Conservation (phyloP, 2,888 invertebrate species). For the Endomychus coccineus region DNA sequence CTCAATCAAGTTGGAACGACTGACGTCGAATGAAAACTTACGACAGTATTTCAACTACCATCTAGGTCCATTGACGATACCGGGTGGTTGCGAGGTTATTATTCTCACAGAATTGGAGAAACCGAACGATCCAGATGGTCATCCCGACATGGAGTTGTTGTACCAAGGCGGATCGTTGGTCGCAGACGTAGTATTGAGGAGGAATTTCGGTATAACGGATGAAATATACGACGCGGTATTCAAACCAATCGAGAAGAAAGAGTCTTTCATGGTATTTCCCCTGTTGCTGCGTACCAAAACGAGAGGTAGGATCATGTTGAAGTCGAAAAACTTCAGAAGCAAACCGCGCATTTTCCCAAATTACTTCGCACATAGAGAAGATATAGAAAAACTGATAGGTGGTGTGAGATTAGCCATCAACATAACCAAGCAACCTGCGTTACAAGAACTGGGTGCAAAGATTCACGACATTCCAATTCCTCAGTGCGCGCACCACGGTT, state of each 20-base stretch:
- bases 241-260: conserved; percentile 35
- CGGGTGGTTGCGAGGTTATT: conserved; percentile 62
- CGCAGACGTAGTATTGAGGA: conserved; percentile 46
- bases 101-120: conserved; percentile 56
- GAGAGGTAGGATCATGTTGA: conserved; percentile 51
- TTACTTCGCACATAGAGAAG: conserved; percentile 53
- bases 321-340: conserved; percentile 47
- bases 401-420: conserved; percentile 55
- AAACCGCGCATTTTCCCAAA: conserved; percentile 57
- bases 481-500: conserved; percentile 51
- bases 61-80: conserved; percentile 46
- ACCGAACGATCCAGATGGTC: conserved; percentile 51
- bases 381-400: conserved; percentile 56
- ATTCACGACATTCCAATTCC: conserved; percentile 55
- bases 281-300: conserved; percentile 55
- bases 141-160: conserved; percentile 62
- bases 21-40: conserved; percentile 32
- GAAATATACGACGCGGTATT: conserved; percentile 36
- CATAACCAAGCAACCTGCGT: conserved; percentile 51
- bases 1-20: conserved; percentile 36
- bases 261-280: conserved; percentile 47
- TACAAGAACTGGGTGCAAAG: conserved; percentile 52
- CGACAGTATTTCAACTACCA: conserved; percentile 37
- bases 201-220: conserved; percentile 45
- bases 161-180: conserved; percentile 56